Base-by-base conservation (phyloP, 1,140 invertebrate species). In the Diabrotica undecimpunctata region DNA sequence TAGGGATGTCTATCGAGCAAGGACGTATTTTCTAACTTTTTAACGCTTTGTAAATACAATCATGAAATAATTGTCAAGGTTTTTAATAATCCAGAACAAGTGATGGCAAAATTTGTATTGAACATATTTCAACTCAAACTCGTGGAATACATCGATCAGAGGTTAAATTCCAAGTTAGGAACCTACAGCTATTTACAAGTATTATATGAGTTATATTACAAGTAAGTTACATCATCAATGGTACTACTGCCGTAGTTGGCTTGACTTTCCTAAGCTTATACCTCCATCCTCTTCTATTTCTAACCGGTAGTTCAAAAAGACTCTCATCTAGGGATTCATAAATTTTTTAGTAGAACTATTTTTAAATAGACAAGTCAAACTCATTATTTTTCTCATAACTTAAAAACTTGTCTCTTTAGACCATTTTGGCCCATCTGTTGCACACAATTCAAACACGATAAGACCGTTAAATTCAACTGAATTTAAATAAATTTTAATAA, bases 71-170 rank as follows among this genome's bases (percentile, higher is more conserved):
- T 98, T 66, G 89, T 90, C 76, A 88, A 92, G 79, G 96, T 99
- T 0, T 99, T 99, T 76, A 88, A 87, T n/a, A 97, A 96, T 82
- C 94, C 96, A 0, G 93, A 97, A 69, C 92, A 96, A 85, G 95
- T 99, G 0, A 98, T 99, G 94, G 90, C 92, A 46, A 99, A 98
- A 81, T 97, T 98, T 82, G 92, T 99, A 38, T 81, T 98, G 2
- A 97, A 97, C 75, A 94, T 99, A 64, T 99, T 96, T 80, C 93
- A 97, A 73, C 82, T 94, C 6, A 94, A 96, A 79, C 81, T 99
- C 46, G 91, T 95, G 82, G 91, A 92, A 73, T 91, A 93, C 76
- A 90, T 95, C 51, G 85, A 89, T 58, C 88, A 87, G 10, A 89
- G 89, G 75, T 81, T 98, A 65, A 84, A 87, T 25, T 89, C 94